A percentile compares a stretch with the other conserved stretches of the same genome.
These are phyloP conservation scores for Leucoma salicis DNA, from an alignment of 2,888 invertebrate genomes.

Conservation along the genomic window DNA sequence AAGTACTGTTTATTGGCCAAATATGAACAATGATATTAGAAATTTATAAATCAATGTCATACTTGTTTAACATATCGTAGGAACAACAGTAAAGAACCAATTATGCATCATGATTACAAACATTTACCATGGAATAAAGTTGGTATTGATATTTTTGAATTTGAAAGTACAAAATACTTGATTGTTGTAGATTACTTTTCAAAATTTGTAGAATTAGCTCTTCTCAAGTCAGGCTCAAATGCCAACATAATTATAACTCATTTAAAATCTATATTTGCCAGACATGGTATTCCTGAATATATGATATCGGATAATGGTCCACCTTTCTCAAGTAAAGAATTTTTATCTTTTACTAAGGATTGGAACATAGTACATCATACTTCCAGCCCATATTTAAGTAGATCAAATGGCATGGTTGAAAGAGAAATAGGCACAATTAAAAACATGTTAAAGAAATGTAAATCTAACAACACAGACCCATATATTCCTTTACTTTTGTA, in stretches of 20 bases:
- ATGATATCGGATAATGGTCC: not conserved
- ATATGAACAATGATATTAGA: constrained; percentile 20
- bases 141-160: not conserved
- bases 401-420: too few relatives aligned
- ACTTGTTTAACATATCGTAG: constrained; percentile 11
- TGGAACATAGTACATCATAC: not conserved
- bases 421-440: too few relatives aligned
- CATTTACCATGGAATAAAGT: not conserved
- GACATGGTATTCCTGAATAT: not conserved
- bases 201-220: not conserved
- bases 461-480: too few relatives aligned
- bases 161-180: not conserved
- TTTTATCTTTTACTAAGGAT: not conserved
- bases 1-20: constrained; percentile 14
- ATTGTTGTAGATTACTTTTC: not conserved
- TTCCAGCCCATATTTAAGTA: too few relatives aligned
- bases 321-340: not conserved
- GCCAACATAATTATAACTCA: not conserved
- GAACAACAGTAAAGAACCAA: not conserved
- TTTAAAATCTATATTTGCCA: not conserved
- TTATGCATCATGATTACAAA: not conserved
- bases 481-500: too few relatives aligned
- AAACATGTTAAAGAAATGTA: too few relatives aligned
- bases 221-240: not conserved
- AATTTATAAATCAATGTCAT: constrained; percentile 13